phyloP scores from a whole-genome alignment of 1,140 invertebrate species.

The Chionoecetes opilio region DNA sequence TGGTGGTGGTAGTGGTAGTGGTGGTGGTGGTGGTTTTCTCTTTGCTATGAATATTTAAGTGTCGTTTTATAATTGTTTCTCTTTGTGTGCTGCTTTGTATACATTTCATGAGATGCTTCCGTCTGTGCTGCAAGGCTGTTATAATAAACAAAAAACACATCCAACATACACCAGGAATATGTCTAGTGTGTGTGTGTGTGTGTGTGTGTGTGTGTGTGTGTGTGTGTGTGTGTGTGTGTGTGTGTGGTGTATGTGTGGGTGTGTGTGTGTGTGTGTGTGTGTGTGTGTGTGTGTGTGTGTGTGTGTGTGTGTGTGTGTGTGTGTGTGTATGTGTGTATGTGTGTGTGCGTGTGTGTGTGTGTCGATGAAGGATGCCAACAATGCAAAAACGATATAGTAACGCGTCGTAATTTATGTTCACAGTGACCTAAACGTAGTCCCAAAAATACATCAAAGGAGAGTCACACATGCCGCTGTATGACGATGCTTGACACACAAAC shows the following conservation, averaged over 20 bases:
- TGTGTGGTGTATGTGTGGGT: no score
- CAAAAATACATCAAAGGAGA: neutral
- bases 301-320: conserved; percentile 2
- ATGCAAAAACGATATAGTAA: neutral
- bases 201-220: no score
- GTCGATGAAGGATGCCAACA: neutral
- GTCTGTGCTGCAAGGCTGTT: no score
- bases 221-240: no score
- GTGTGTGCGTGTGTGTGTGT: neutral
- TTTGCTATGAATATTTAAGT: neutral
- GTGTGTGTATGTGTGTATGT: neutral
- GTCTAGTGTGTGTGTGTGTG: no score
- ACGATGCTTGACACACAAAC: neutral
- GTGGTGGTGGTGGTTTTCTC: conserved; percentile 2
- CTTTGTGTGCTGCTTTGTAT: neutral
- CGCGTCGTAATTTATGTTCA: neutral
- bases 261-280: no score
- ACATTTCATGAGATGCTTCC: neutral
- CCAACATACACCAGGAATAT: no score
- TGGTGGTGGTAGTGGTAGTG: no score
- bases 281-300: no score
- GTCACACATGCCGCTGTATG: neutral
- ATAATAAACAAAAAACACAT: no score
- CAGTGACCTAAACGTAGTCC: neutral
- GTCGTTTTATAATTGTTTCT: neutral